Conservation (phyloP, 2,113 vertebrate genomes). For the Astatotilapia flaviijosephi region DNA sequence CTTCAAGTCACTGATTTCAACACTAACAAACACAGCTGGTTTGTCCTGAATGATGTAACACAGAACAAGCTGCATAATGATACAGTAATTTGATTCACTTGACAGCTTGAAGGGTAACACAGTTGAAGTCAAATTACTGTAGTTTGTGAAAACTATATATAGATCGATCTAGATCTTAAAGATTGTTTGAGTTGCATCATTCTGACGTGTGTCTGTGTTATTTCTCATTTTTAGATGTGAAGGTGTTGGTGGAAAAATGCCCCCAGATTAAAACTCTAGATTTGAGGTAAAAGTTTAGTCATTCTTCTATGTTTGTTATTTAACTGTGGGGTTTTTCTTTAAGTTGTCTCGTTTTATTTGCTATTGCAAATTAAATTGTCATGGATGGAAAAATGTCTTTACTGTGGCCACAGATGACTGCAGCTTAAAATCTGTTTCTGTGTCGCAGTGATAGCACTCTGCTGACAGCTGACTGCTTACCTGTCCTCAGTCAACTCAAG, state of each 20-base stretch:
- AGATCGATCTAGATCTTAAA: neutral
- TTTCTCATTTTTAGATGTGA: constrained; percentile 74
- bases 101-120: neutral
- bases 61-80: neutral
- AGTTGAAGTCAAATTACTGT: neutral
- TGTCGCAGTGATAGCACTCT: constrained; percentile 84
- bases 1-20: neutral
- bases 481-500: constrained; percentile 73
- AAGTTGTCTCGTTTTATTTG: neutral
- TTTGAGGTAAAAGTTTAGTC: constrained; percentile 76
- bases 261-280: constrained; percentile 79
- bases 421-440: neutral
- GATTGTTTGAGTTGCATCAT: neutral
- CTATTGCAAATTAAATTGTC: neutral
- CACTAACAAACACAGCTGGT: neutral
- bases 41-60: fast-evolving
- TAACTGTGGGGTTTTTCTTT: neutral
- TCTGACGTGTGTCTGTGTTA: neutral
- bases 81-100: neutral
- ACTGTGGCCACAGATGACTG: neutral
- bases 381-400: neutral
- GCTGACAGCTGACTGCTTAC: constrained; percentile 82
- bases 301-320: neutral
- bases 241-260: constrained; percentile 79
- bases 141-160: neutral